These are phyloP conservation scores for Myiotriccus ornatus DNA, from an alignment of 2,797 vertebrate species.

Conservation along the genomic window DNA sequence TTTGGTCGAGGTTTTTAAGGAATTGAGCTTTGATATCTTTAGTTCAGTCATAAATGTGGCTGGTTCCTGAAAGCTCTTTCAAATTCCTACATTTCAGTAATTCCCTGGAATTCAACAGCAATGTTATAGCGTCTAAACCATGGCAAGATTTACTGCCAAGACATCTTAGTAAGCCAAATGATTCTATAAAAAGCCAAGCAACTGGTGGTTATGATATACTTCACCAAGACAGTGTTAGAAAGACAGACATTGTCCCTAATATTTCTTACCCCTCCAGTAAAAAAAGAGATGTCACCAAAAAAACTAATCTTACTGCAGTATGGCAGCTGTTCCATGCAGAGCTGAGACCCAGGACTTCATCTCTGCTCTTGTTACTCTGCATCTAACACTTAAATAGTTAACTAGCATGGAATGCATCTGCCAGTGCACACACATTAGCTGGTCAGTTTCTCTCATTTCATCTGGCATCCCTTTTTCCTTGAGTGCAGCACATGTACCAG, in stretches of 20 bases:
- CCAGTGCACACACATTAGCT: rapidly evolving
- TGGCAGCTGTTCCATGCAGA: background rate
- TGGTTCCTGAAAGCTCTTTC: background rate
- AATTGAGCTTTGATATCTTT: background rate
- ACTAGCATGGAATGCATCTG: background rate
- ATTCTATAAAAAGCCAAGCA: background rate
- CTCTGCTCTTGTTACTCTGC: background rate
- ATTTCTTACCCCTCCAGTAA: background rate
- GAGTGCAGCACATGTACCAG: background rate
- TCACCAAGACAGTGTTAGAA: background rate
- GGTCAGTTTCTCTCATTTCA: background rate
- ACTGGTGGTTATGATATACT: background rate
- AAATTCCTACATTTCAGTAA: background rate
- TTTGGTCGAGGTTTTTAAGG: background rate
- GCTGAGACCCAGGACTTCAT: background rate
- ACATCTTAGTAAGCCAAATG: background rate
- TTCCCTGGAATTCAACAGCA: background rate
- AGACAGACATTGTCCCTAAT: background rate
- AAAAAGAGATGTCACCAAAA: background rate
- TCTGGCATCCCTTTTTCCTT: background rate
- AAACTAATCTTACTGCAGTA: background rate
- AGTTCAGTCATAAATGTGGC: background rate
- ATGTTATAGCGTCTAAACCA: background rate
- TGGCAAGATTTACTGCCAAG: background rate
- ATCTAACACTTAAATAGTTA: background rate